Evolutionary conservation across 2,113 vertebrate genomes (phyloP), one percentile per base, ranked within the genome.

Genomic region (Peucedramus taeniatus): DNA sequence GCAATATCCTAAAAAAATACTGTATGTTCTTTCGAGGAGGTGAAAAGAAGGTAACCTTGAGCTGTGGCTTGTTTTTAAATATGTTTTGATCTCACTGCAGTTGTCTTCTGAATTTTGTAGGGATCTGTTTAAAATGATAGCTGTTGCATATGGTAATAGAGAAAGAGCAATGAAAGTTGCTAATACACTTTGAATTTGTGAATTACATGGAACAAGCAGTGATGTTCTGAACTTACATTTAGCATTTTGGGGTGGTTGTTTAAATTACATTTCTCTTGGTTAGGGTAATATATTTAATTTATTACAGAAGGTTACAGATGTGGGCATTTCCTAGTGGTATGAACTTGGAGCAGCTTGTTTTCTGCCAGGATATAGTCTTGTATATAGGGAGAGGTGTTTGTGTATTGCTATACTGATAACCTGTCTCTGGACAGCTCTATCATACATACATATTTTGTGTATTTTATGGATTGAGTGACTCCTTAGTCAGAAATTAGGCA

Each of bases 361-460:
- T 50, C 68, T 90, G 51, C 45, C 47, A 66, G 59, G 49, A 30
- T 42, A 12, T 6, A 40, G 1, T 49, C 20, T 51, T 53, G 27
- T 44, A 4, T 31, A 8, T 3, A 18, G 44, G 9, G 30, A 77
- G 11, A 18, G 39, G 54, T n/a, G 30, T 82, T 35, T 71, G 6
- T 72, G 8, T 70, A 5, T 61, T 5, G 3, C 35, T 82, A 0
- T 44, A 7, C 31, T 59, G 64, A 30, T 21, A 50, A 15, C 23
- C 37, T 45, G 20, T 51, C 54, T 50, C 42, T 81, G 54, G 31
- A 44, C 47, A 83, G 42, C 35, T 88, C 54, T 42, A 2, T 86
- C 42, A 8, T 26, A 22, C 6, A 10, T 15, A 37, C 2, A 0
- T 51, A 5, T 27, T 60, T n/a, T 47, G 27, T 79, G 0, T 59